Evolutionary conservation across 2,797 vertebrate genomes (phyloP), one percentile per base, ranked within the genome.

Genomic region (Hephaestus fuliginosus): DNA sequence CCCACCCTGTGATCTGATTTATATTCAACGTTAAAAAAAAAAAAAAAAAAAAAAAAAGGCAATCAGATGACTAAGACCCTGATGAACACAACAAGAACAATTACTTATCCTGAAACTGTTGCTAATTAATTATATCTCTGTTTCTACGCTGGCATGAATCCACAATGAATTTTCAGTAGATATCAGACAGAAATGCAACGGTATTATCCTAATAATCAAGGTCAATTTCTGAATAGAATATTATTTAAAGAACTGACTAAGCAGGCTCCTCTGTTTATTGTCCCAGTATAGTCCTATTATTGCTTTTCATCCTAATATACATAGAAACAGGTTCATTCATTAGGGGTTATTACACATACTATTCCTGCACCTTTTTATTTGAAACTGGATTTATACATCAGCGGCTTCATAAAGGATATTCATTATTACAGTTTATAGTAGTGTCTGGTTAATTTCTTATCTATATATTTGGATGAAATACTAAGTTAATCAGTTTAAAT

Each of bases 251-350:
- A 91, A 84, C 73, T 76, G 83, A 89, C 86, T 75, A 70, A 78
- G 78, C 70, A 75, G 81, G 76, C 70, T 89, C 67, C 73, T 86
- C 72, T 86, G 81, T 91, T 90, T 86, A 86, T 76, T 81, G 84
- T 91, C 89, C 88, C 83, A 91, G 91, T 88, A 83, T 90, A 86
- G 83, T 89, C 79, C 78, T 87, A 86, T 95, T 96, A 96, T 96
- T 96, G 95, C 95, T 95, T 92, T 94, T 92, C 78, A 83, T 92
- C 90, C 86, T 93, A 85, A 92, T 87, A 91, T 93, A 95, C 91
- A 91, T 86, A 92, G 74, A 93, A 90, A 86, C 81, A 44, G 85
- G 85, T 89, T 90, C 83, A 77, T 80, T 80, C 69, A 87, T 88
- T 74, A 66, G 80, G 90, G 87, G 79, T 90, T 91, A 89, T 88